A percentile compares a stretch with the other conserved stretches of the same genome.
Conservation (phyloP, 30 jellyfish, hydroid and myxozoan genomes). For the Cassiopea andromeda region DNA sequence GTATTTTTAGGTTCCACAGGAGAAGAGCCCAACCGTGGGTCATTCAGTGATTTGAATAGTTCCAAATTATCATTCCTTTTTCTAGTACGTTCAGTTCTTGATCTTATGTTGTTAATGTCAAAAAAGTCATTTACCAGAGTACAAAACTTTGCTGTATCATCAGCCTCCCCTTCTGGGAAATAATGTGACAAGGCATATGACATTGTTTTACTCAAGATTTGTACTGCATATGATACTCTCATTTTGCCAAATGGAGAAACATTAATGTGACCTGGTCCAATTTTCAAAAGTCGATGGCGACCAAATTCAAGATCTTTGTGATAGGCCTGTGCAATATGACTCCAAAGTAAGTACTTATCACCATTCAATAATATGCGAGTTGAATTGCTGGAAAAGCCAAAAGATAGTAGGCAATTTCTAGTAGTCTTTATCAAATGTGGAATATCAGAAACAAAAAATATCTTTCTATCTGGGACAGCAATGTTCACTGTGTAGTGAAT, state of each 20-base stretch:
- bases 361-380: constrained; percentile 48
- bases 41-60: constrained; percentile 41
- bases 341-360: constrained; percentile 59
- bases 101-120: constrained; percentile 58
- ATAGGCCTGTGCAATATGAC: constrained; percentile 42
- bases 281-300: constrained; percentile 18
- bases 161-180: constrained; percentile 46
- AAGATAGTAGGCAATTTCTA: constrained; percentile 52
- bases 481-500: constrained; percentile 17
- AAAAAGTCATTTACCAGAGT: constrained; percentile 39
- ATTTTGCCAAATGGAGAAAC: constrained; percentile 12
- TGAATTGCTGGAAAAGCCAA: constrained; percentile 33
- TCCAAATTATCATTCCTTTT: constrained; percentile 9
- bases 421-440: constrained; percentile 64
- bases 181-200: constrained; percentile 35
- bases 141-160: constrained; percentile 63
- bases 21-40: constrained; percentile 44
- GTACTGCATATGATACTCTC: constrained; percentile 66
- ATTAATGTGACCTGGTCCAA: neutral
- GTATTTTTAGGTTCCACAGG: too few species aligned
- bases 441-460: constrained; percentile 50
- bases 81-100: constrained; percentile 28
- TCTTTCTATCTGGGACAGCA: constrained; percentile 31
- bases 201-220: constrained; percentile 54
- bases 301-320: constrained; percentile 60